These are phyloP conservation scores for Ophion ellenae DNA, from an alignment of 2,888 invertebrate genomes.

Conservation along the genomic window DNA sequence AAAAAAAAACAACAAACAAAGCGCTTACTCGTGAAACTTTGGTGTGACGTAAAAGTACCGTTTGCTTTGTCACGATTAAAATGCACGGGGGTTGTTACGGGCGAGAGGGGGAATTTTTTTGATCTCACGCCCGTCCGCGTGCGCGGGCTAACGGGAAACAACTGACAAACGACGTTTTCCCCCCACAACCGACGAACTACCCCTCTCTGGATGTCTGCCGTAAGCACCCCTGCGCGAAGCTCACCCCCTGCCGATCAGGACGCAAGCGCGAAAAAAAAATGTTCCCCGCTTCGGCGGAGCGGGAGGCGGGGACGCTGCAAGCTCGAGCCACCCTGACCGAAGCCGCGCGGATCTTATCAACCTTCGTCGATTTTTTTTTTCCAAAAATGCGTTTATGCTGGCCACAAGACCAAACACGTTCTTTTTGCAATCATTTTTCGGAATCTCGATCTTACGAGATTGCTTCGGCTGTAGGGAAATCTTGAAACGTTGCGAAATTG, in stretches of 20 bases:
- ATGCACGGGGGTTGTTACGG: conserved; percentile 61
- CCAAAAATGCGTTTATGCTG: too few relatives aligned
- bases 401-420: too few relatives aligned
- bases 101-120: conserved; percentile 56
- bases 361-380: too few relatives aligned
- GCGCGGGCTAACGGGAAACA: conserved; percentile 83
- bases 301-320: neutral
- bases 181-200: conserved; percentile 71
- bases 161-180: conserved; percentile 79
- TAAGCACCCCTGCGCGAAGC: conserved; percentile 51
- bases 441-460: too few relatives aligned
- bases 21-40: neutral
- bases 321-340: too few relatives aligned
- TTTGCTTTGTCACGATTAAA: conserved; percentile 32
- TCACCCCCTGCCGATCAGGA: conserved; percentile 32
- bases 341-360: too few relatives aligned
- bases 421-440: too few relatives aligned
- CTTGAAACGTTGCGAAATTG: too few relatives aligned
- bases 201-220: conserved; percentile 20
- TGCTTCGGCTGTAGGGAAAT: too few relatives aligned
- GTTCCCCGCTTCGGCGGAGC: neutral
- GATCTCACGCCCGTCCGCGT: conserved; percentile 80
- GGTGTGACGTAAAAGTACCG: conserved; percentile 29
- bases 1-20: conserved; percentile 12
- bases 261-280: conserved; percentile 51